Evolutionary conservation across 2,888 invertebrate species (phyloP).

Genomic region (Autographa pulchrina): DNA sequence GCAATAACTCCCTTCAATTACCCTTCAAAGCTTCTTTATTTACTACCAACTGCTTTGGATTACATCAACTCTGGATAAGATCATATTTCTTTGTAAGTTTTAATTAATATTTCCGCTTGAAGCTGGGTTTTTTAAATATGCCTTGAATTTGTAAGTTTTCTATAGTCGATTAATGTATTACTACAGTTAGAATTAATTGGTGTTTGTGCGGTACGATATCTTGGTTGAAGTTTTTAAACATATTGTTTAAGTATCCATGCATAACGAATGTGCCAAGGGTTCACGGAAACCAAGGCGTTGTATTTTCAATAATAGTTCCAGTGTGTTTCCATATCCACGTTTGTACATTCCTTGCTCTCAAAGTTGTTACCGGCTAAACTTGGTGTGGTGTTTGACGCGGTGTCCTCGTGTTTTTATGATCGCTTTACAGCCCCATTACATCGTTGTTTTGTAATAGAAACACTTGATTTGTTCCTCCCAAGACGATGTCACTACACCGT

Average conservation of each 20-base stretch:
- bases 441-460: conserved; percentile 63
- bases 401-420: conserved; percentile 61
- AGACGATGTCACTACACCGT: conserved; percentile 38
- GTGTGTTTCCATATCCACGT: conserved; percentile 38
- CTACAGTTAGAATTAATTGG: no score
- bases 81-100: background rate
- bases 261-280: no score
- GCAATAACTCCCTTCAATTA: conserved; percentile 60
- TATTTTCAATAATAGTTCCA: background rate
- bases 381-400: conserved; percentile 53
- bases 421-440: conserved; percentile 66
- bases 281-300: no score
- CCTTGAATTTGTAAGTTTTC: no score
- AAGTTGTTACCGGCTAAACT: conserved; percentile 56
- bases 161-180: no score
- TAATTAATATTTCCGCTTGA: no score
- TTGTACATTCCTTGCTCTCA: conserved; percentile 15
- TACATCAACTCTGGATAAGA: conserved; percentile 38
- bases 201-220: no score
- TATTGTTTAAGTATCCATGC: no score
- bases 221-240: no score
- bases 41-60: conserved; percentile 42
- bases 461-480: conserved; percentile 60
- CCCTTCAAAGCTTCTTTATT: conserved; percentile 57
- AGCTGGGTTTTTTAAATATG: no score